Evolutionary conservation across 2,888 invertebrate species (phyloP).

Genomic region (Megaustenia siamemsis): DNA sequence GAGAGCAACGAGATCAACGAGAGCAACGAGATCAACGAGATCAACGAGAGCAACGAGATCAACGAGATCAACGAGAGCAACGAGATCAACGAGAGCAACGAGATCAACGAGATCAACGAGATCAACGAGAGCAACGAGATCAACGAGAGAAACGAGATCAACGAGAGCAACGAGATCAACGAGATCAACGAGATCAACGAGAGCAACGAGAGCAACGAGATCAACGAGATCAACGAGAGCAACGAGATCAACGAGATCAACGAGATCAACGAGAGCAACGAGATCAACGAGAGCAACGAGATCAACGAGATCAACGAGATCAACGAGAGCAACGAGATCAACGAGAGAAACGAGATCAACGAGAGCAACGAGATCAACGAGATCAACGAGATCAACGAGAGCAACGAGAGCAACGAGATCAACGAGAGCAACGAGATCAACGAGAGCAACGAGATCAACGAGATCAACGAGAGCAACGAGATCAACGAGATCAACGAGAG

Average conservation of each 20-base stretch:
- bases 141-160: too few relatives aligned
- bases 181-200: background rate
- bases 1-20: too few relatives aligned
- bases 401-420: constrained; percentile 24
- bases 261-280: background rate
- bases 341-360: background rate
- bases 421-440: constrained; percentile 1
- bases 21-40: too few relatives aligned
- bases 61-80: too few relatives aligned
- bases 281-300: background rate
- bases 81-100: too few relatives aligned
- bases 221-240: background rate
- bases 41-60: too few relatives aligned
- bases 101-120: too few relatives aligned
- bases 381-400: background rate
- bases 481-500: background rate
- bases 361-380: background rate
- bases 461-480: background rate
- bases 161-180: too few relatives aligned
- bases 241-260: background rate
- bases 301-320: background rate
- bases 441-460: constrained; percentile 3
- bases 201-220: background rate
- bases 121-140: too few relatives aligned
- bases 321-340: background rate